Base-by-base conservation (phyloP, 1,140 invertebrate genomes). In the Pemphigus obesinymphae region DNA sequence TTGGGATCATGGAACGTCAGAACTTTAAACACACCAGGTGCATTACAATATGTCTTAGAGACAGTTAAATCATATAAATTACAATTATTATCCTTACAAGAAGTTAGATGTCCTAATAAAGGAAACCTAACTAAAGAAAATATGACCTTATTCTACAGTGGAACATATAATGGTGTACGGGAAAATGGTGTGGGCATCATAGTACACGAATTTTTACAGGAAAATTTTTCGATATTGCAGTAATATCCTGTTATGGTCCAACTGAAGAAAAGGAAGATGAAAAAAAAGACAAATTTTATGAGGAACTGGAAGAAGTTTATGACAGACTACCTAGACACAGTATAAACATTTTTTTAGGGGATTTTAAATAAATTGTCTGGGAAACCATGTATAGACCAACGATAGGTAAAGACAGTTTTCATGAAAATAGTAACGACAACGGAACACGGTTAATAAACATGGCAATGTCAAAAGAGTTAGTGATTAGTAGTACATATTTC, bases 401-500 rank as follows among this genome's bases (percentile, higher is more conserved):
- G n/a, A 55, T 55, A 55, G 53, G 53, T 11, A 55, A 55, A 11
- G 23, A 55, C 13, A 55, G 53, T 23, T 11, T 31, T 61, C 26
- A 61, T 61, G 11, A 61, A 61, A 2, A 31, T 15, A 61, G 26
- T 61, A 29, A 61, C 4, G 55, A 61, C 26, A 31, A 61, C 55
- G 26, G 55, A 61, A 61, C 58, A 61, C 29, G 29, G 17, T 61
- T 31, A 61, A 61, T 61, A 61, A 61, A 61, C 58, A 61, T 61
- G 58, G 26, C 82, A 43, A 58, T 40, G 29, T 81, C 68, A 50
- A 84, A 83, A n/a, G 82, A 82, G n/a, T 66, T 85, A 72, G 83
- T 78, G 66, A 70, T 84, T 53, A 63, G 50, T n/a, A 85, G 83
- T 48, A 85, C 84, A 6, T 53, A 34, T 20, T 84, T 85, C n/a